Conservation (phyloP, 2,888 invertebrate species). For the Nasonovia ribisnigri region DNA sequence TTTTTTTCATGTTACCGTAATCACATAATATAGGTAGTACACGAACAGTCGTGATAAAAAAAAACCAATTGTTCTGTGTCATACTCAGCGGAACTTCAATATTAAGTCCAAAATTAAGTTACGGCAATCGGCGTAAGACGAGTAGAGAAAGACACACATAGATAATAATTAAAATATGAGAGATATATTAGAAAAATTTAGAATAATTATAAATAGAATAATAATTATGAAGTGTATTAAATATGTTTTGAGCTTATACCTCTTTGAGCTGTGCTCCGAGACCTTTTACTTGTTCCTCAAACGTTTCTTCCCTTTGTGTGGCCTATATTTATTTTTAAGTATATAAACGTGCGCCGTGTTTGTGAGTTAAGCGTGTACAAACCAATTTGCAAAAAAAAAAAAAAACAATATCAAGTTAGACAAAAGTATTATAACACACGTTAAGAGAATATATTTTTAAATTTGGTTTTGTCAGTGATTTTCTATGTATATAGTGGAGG, state of each 20-base stretch:
- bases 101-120: not conserved
- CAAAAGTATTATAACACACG: slow-evolving; percentile 39
- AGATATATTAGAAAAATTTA: not conserved
- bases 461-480: slow-evolving; percentile 71
- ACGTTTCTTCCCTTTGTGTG: slow-evolving; percentile 94
- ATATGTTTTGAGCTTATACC: slow-evolving; percentile 74
- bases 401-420: slow-evolving; percentile 66
- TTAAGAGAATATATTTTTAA: slow-evolving; percentile 46
- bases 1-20: not conserved
- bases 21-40: not conserved
- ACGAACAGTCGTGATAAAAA: not conserved
- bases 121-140: not conserved
- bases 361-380: slow-evolving; percentile 68
- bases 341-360: slow-evolving; percentile 69
- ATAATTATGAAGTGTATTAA: not conserved
- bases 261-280: slow-evolving; percentile 92
- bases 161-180: not conserved
- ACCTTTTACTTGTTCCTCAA: slow-evolving; percentile 90
- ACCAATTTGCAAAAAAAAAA: slow-evolving; percentile 67
- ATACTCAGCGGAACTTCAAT: not conserved
- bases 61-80: not conserved
- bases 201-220: not conserved
- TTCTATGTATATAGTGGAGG: not conserved
- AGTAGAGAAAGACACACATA: not conserved
- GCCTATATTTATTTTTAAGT: slow-evolving; percentile 76